Base-by-base conservation (phyloP, 1,140 invertebrate species). In the Neodiprion lecontei region DNA sequence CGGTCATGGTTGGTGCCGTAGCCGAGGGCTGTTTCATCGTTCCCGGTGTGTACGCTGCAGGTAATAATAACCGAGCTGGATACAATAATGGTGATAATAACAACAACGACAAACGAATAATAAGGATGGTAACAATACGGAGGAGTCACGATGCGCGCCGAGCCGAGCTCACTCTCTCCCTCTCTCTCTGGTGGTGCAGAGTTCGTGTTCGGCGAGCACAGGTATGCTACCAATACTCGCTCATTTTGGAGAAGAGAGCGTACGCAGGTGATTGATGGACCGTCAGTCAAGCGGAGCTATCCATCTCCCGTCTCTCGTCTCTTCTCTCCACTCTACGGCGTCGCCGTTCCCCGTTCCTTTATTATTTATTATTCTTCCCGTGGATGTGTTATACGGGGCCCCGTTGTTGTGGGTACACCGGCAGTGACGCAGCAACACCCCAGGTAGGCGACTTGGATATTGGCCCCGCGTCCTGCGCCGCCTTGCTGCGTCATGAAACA, bases 361-460 rank as follows among this genome's bases (percentile, higher is more conserved):
- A 83, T 85, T 88, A 88, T 88, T 88, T 87, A 87, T 88, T 87
- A 87, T 88, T 87, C 83, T 76, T 78, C 79, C 80, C 79, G 76
- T 78, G 80, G 82, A 81, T 79, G 77, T 81, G 80, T 76, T 73
- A 76, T 75, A 74, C 75, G 75, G 70, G 73, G 69, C 75, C 77
- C 79, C 28, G 28, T 40, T 61, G 53, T 61, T 61, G 53, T 17
- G 53, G 28, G 67, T 66, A 74, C 21, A 47, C 68, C 68, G 61
- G 70, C 61, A 76, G 72, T 87, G 86, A 87, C 85, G 82, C 82
- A 82, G 86, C 86, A 87, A 69, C 21, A 11, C 61, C 61, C 40
- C 21, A 69, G 67, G 21, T 47, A 69, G 14, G 23, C 67, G 40
- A 21, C 11, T 47, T 47, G 67, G 40, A 69, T 21, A 21, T 21